Evolutionary conservation across 2,113 vertebrate genomes (phyloP).

Genomic region (Peromyscus californicus): DNA sequence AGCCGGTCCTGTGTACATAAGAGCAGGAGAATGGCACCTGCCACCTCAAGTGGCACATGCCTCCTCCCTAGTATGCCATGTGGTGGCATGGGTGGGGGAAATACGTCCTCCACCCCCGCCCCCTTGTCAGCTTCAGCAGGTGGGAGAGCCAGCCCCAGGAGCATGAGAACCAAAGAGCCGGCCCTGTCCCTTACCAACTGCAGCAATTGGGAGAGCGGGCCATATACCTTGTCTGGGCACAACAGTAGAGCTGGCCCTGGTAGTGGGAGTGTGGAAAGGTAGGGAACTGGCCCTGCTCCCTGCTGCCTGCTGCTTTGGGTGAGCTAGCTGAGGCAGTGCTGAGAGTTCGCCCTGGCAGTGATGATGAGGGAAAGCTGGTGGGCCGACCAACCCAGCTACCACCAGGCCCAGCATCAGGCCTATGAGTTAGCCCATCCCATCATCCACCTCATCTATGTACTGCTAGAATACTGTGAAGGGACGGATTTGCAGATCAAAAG

Average conservation of each 20-base stretch:
- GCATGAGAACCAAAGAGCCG: neutral
- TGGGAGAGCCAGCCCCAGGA: neutral
- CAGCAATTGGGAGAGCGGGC: neutral
- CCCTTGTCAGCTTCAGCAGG: neutral
- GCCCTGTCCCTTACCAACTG: neutral
- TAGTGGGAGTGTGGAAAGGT: neutral
- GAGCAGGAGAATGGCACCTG: neutral
- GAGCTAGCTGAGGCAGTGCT: neutral
- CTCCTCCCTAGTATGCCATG: neutral
- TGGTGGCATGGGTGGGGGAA: neutral
- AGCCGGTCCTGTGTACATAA: neutral
- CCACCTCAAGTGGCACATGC: neutral
- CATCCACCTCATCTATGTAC: neutral
- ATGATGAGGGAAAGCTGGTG: neutral
- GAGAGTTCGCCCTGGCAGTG: neutral
- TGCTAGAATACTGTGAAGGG: neutral
- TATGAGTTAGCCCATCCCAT: neutral
- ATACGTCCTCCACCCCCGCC: neutral
- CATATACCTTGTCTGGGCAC: neutral
- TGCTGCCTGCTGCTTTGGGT: neutral
- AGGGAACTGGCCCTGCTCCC: neutral
- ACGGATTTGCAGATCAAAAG: neutral
- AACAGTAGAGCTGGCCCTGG: neutral
- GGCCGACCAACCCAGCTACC: neutral
- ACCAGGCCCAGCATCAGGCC: neutral